Percentiles rank a stretch among this genome's conserved stretches.
Conservation (phyloP, 2,113 vertebrate genomes). For the Psephotus haematonotus region DNA sequence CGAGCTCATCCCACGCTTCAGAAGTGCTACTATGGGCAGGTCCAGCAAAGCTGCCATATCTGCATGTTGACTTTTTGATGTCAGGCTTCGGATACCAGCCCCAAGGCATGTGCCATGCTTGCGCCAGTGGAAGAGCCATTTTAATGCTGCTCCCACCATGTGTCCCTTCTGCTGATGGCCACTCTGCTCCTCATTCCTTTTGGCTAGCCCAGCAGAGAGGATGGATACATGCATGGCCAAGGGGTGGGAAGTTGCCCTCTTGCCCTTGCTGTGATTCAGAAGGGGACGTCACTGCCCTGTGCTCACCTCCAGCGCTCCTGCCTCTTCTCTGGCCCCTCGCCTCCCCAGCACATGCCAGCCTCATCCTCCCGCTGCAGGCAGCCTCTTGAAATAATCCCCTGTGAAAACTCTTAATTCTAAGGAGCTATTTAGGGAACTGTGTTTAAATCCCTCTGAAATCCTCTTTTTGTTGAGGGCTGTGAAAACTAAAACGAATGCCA, state of each 20-base stretch:
- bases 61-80: rapidly evolving
- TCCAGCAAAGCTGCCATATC: neutral
- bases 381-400: neutral
- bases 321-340: neutral
- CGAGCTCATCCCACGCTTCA: neutral
- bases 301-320: neutral
- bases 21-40: neutral
- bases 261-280: neutral
- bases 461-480: conserved; percentile 16
- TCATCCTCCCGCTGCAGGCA: neutral
- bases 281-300: neutral
- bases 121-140: neutral
- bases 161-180: neutral
- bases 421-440: conserved; percentile 54
- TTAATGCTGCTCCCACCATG: rapidly evolving
- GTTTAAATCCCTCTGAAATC: conserved; percentile 48
- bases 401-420: conserved; percentile 41
- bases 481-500: conserved; percentile 5
- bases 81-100: neutral
- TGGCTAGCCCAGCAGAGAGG: neutral
- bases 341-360: neutral
- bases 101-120: rapidly evolving
- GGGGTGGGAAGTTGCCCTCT: neutral
- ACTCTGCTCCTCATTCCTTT: neutral
- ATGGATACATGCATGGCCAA: rapidly evolving